A percentile compares a stretch with the other conserved stretches of the same genome.
Conservation (phyloP, 2,888 invertebrate species). For the Pollenia labialis region DNA sequence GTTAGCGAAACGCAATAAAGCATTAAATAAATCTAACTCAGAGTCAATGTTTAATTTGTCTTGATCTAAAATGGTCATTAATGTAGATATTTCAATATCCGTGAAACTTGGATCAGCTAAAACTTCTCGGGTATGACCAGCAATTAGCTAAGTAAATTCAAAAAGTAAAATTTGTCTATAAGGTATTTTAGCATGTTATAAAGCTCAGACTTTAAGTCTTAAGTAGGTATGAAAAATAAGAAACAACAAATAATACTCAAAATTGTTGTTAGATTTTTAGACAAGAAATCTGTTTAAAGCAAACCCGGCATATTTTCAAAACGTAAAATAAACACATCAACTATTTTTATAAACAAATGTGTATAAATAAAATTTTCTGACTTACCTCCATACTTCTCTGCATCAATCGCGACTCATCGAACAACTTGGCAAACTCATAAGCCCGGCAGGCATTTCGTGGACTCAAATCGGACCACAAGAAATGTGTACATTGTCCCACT, state of each 20-base stretch:
- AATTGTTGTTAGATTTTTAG: too few relatives aligned
- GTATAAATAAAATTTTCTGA: not conserved
- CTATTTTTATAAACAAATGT: too few relatives aligned
- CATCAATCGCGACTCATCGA: conserved; percentile 92
- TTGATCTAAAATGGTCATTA: conserved; percentile 90
- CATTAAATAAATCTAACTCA: conserved; percentile 91
- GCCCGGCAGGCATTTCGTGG: conserved; percentile 93
- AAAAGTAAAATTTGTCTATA: not conserved
- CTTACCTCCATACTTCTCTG: conserved; percentile 90
- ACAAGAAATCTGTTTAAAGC: too few relatives aligned
- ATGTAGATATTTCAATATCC: conserved; percentile 90
- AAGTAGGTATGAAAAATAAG: too few relatives aligned
- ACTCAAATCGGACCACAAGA: conserved; percentile 88
- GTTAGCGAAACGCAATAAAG: conserved; percentile 88
- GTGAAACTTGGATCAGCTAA: conserved; percentile 90
- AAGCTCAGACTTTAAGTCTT: too few relatives aligned
- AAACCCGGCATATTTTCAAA: too few relatives aligned
- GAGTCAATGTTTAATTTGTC: conserved; percentile 90
- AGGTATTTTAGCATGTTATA: too few relatives aligned
- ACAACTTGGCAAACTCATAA: conserved; percentile 93
- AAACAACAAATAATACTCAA: too few relatives aligned
- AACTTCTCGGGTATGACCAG: conserved; percentile 90
- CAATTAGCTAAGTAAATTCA: conserved; percentile 87
- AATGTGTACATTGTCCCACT: conserved; percentile 92
- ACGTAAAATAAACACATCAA: too few relatives aligned